A percentile compares a stretch with the other conserved stretches of the same genome.
Evolutionary conservation across 2,888 invertebrate species (phyloP).

Genomic region (Euclidia mi): DNA sequence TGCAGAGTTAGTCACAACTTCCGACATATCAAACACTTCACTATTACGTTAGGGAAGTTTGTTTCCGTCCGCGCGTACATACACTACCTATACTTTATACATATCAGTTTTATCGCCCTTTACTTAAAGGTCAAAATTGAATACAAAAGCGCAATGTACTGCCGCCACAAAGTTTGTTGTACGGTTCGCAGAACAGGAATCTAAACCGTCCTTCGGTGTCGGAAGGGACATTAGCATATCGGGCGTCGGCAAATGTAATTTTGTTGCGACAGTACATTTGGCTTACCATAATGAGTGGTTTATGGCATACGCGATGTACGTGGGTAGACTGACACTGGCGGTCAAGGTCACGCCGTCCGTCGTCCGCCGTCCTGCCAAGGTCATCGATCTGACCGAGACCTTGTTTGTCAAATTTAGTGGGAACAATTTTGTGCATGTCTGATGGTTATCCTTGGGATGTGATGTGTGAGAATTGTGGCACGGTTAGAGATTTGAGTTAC

Average conservation of each 20-base stretch:
- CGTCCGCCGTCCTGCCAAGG: constrained; percentile 60
- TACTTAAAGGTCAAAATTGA: constrained; percentile 60
- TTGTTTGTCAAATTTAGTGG: constrained; percentile 49
- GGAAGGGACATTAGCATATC: constrained; percentile 31
- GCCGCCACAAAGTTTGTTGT: constrained; percentile 45
- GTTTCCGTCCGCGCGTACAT: constrained; percentile 59
- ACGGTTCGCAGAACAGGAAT: constrained; percentile 33
- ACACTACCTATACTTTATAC: constrained; percentile 21
- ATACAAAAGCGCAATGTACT: constrained; percentile 54
- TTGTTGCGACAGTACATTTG: constrained; percentile 49
- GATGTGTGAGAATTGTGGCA: constrained; percentile 38
- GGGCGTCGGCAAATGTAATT: constrained; percentile 45
- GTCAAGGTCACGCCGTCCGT: constrained; percentile 62
- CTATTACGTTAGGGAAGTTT: constrained; percentile 71
- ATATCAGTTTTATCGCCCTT: constrained; percentile 47
- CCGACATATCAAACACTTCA: constrained; percentile 69
- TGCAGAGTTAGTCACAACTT: constrained; percentile 66
- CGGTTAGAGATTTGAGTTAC: constrained; percentile 23
- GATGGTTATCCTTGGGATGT: constrained; percentile 39
- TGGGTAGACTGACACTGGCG: constrained; percentile 63
- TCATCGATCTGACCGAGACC: constrained; percentile 51
- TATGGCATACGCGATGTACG: constrained; percentile 58
- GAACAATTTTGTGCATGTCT: constrained; percentile 31
- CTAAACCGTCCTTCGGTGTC: constrained; percentile 27
- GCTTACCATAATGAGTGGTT: constrained; percentile 55